phyloP scores from a whole-genome alignment of 2,113 vertebrate genomes.

The Ancistrus triradiatus region DNA sequence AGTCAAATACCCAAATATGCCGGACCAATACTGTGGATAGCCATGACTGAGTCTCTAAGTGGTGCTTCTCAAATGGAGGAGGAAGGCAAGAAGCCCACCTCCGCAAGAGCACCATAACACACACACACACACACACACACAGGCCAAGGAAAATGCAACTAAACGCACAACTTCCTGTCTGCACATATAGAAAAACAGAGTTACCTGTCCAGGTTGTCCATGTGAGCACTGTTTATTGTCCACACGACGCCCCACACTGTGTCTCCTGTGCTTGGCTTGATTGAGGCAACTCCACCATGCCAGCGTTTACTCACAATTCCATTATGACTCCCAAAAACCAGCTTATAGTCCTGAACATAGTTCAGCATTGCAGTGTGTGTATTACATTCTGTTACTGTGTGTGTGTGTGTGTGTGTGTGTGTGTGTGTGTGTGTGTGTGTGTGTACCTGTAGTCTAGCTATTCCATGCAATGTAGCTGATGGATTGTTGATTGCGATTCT shows the following conservation, averaged over 20 bases:
- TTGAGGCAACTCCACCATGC: slow-evolving; percentile 85
- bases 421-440: not conserved
- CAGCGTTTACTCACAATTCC: slow-evolving; percentile 75
- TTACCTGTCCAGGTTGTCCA: slow-evolving; percentile 80
- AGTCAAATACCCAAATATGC: too few species aligned
- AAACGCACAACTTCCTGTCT: not conserved
- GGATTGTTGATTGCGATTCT: slow-evolving; percentile 61
- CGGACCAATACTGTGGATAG: too few species aligned
- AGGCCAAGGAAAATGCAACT: not conserved
- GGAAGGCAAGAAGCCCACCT: too few species aligned
- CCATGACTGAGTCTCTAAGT: too few species aligned
- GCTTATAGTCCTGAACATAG: slow-evolving; percentile 79
- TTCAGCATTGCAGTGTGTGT: too few species aligned
- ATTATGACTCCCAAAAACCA: slow-evolving; percentile 81
- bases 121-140: slow-evolving; percentile 15
- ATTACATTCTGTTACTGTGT: too few species aligned
- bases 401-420: not conserved
- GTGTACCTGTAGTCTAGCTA: slow-evolving; percentile 61
- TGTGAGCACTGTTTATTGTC: slow-evolving; percentile 76
- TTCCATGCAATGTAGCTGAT: slow-evolving; percentile 58
- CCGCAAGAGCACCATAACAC: too few species aligned
- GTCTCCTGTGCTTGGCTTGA: slow-evolving; percentile 76
- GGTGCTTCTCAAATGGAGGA: too few species aligned
- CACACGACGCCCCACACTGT: slow-evolving; percentile 91
- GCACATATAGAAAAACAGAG: not conserved